Base-by-base conservation (phyloP, 2,888 invertebrate genomes). In the Cartodere bifasciata region DNA sequence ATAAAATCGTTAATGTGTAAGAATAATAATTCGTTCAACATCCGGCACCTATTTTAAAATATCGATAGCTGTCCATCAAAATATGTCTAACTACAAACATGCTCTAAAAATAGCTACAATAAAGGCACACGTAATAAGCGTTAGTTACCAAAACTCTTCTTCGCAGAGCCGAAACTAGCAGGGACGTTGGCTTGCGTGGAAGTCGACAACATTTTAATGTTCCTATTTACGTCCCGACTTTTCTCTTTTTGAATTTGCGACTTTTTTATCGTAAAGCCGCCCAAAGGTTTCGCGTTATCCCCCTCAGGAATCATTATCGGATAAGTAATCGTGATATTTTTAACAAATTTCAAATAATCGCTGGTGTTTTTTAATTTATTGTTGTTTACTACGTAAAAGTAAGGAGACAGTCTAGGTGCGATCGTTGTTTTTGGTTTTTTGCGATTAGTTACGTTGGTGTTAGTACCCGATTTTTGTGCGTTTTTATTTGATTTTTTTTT, bases 251-350 rank as follows among this genome's bases (percentile, higher is more conserved):
- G 52, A 46, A 60, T 61, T 43, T 56, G 58, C 6, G 46, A 41
- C 44, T 58, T 56, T 48, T 55, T 54, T 21, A 47, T 44, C 22
- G 47, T 43, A n/a, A n/a, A n/a, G n/a, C n/a, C n/a, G 38, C 49
- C 52, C 25, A 47, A 47, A 36, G 50, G 50, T 46, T 56, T 58
- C 2, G 30, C 46, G 34, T 51, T 49, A 51, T 58, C 58, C 38
- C 52, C 48, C 20, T 56, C 48, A 3, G 70, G 70, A 42, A 69
- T 68, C 48, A 70, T 61, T 38, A 78, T 74, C 3, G 83, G 84
- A 56, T 80, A 83, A 43, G 83, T 78, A 47, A 60, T 58, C 7
- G 56, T 58, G 14, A 56, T 53, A 41, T 60, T 60, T 47, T 58
- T 60, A 22, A 56, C 53, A 39, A 55, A 58, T 44, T 56, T 56